A percentile compares a stretch with the other conserved stretches of the same genome.
Conservation (phyloP, 2,888 invertebrate genomes). For the Tenodera sinensis region DNA sequence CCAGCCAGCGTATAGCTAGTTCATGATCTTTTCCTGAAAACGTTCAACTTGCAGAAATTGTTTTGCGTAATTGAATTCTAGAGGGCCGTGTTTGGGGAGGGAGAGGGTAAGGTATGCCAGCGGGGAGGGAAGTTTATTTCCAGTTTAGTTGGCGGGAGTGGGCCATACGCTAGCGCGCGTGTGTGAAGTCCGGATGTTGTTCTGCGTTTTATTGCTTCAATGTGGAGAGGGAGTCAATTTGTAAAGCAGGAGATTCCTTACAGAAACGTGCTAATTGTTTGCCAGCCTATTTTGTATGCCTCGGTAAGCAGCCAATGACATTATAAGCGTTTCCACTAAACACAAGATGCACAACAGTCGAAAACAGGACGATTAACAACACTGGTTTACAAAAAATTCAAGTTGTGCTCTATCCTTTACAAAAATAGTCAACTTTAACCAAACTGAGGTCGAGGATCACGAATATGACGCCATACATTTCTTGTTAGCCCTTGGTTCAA, state of each 20-base stretch:
- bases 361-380: no score
- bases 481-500: no score
- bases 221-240: background rate
- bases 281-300: background rate
- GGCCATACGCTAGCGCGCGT: background rate
- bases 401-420: no score
- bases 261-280: background rate
- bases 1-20: background rate
- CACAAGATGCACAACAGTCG: background rate
- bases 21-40: conserved; percentile 1
- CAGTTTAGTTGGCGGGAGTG: background rate
- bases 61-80: conserved; percentile 9
- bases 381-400: no score
- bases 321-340: background rate
- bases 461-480: no score
- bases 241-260: background rate
- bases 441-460: no score
- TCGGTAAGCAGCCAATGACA: background rate
- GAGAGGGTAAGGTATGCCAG: background rate
- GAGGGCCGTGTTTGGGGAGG: background rate
- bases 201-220: background rate
- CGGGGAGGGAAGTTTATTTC: background rate
- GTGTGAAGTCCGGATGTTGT: background rate
- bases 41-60: conserved; percentile 3
- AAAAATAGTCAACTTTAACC: no score